phyloP scores from a whole-genome alignment of 2,888 invertebrate genomes.

The Ernsta delagoae region DNA sequence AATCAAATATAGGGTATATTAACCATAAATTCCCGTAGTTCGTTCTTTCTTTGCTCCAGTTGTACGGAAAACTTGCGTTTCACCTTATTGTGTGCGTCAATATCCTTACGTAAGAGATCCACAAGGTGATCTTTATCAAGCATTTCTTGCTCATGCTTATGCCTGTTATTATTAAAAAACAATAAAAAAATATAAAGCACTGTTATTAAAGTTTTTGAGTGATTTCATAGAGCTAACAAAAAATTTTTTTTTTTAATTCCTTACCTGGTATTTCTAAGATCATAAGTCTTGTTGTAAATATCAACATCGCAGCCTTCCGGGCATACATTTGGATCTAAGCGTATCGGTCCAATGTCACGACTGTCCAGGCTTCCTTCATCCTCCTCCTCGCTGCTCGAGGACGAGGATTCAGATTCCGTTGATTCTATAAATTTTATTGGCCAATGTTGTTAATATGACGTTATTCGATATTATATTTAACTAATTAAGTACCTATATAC shows the following conservation, averaged over 20 bases:
- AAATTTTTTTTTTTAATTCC: too few relatives aligned
- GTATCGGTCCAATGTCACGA: slow-evolving; percentile 86
- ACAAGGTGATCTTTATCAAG: slow-evolving; percentile 83
- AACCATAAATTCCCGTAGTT: slow-evolving; percentile 87
- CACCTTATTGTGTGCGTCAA: slow-evolving; percentile 84
- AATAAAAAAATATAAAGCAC: too few relatives aligned
- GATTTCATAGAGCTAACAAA: too few relatives aligned
- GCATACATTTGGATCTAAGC: slow-evolving; percentile 89
- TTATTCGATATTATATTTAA: too few relatives aligned
- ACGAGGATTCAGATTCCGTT: slow-evolving; percentile 76
- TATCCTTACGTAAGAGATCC: slow-evolving; percentile 85
- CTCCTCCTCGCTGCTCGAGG: slow-evolving; percentile 85
- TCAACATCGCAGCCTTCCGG: slow-evolving; percentile 89
- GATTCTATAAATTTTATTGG: slow-evolving; percentile 54
- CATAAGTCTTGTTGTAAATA: slow-evolving; percentile 88
- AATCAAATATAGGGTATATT: too few relatives aligned
- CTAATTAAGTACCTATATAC: too few relatives aligned
- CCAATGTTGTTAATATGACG: background rate
- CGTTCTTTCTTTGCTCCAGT: slow-evolving; percentile 83
- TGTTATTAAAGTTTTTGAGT: too few relatives aligned
- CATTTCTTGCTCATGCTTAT: slow-evolving; percentile 84
- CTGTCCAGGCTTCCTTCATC: slow-evolving; percentile 87
- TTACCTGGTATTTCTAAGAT: slow-evolving; percentile 85
- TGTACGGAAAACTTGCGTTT: slow-evolving; percentile 82
- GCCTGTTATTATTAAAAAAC: slow-evolving; percentile 50